Percentiles rank a stretch among this genome's conserved stretches.
These are phyloP conservation scores for Platanista minor DNA, from an alignment of 2,113 vertebrate species.

Conservation along the genomic window DNA sequence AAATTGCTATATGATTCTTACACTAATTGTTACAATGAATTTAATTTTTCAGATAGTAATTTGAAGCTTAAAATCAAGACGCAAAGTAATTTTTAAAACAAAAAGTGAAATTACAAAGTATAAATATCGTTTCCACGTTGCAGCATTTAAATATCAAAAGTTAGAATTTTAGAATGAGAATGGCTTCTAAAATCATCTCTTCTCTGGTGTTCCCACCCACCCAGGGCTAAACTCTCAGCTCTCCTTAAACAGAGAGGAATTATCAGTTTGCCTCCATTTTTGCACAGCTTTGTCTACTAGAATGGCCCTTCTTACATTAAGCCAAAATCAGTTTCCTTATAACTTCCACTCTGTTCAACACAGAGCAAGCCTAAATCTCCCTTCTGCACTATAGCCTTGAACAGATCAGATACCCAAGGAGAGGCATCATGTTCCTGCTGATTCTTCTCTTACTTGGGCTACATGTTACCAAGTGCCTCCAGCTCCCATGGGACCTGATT, in stretches of 20 bases:
- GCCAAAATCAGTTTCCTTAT: background rate
- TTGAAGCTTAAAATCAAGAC: background rate
- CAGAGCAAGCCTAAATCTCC: background rate
- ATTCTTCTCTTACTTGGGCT: background rate
- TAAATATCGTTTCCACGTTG: background rate
- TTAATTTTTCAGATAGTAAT: background rate
- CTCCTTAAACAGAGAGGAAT: too few relatives aligned
- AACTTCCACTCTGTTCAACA: background rate
- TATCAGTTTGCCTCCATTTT: background rate
- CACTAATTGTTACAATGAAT: background rate
- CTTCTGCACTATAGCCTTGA: background rate
- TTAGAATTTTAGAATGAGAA: background rate
- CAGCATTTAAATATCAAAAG: background rate
- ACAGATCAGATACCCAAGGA: background rate
- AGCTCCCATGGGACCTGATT: background rate
- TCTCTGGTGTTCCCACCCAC: fast-evolving
- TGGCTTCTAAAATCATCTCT: background rate
- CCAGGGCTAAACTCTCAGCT: background rate
- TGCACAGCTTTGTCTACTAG: background rate
- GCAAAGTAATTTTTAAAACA: background rate
- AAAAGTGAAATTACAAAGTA: background rate
- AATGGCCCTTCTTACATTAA: background rate
- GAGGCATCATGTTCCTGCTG: fast-evolving
- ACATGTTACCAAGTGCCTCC: background rate
- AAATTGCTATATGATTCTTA: background rate